These are phyloP conservation scores for Ceratina calcarata DNA, from an alignment of 1,140 invertebrate species.

Conservation along the genomic window DNA sequence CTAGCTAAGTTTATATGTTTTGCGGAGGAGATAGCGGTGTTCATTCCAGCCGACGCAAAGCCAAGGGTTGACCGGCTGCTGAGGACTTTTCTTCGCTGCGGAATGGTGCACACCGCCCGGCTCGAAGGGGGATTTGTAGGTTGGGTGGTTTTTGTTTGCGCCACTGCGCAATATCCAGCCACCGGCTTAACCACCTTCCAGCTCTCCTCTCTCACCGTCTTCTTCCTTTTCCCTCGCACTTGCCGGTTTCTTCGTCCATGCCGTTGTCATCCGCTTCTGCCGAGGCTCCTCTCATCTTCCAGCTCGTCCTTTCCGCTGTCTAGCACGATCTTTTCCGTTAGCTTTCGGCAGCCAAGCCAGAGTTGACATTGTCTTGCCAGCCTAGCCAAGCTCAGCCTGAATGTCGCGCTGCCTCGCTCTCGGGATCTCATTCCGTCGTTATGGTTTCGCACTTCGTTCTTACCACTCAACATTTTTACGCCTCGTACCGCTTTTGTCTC, in stretches of 20 bases:
- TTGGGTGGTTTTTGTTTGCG: slow-evolving; percentile 69
- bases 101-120: not conserved
- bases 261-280: slow-evolving; percentile 20
- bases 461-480: slow-evolving; percentile 55
- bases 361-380: slow-evolving; percentile 38
- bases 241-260: slow-evolving; percentile 9
- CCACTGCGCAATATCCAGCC: slow-evolving; percentile 65
- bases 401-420: slow-evolving; percentile 3
- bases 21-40: slow-evolving; percentile 63
- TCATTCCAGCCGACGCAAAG: slow-evolving; percentile 52
- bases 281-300: slow-evolving; percentile 7
- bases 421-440: slow-evolving; percentile 54
- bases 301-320: slow-evolving; percentile 20
- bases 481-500: slow-evolving; percentile 33
- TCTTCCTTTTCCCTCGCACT: slow-evolving; percentile 6
- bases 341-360: slow-evolving; percentile 32
- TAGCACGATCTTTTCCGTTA: slow-evolving; percentile 15
- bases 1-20: slow-evolving; percentile 69
- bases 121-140: slow-evolving; percentile 12
- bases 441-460: slow-evolving; percentile 50
- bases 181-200: slow-evolving; percentile 52
- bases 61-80: slow-evolving; percentile 20
- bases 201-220: not conserved
- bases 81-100: slow-evolving; percentile 45
- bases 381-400: not conserved